Conservation (phyloP, 1,140 invertebrate genomes). For the Mya arenaria region DNA sequence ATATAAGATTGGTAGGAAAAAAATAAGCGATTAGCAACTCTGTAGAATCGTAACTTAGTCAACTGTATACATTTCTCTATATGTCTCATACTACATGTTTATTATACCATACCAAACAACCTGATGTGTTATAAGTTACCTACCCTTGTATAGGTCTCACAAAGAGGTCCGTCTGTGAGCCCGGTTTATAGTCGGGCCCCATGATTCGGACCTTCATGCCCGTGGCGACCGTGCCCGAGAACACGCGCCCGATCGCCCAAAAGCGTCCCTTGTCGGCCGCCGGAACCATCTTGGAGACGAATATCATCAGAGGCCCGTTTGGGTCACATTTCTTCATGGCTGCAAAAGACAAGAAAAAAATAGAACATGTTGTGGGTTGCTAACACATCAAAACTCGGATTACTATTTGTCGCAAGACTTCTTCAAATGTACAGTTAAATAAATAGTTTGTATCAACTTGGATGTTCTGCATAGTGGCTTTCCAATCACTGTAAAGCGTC, state of each 20-base stretch:
- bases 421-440: no score
- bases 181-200: constrained; percentile 99
- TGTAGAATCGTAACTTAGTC: no score
- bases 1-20: no score
- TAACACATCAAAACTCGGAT: no score
- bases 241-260: constrained; percentile 99
- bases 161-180: constrained; percentile 99
- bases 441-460: no score
- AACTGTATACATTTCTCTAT: no score
- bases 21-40: no score
- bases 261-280: constrained; percentile 99
- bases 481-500: no score
- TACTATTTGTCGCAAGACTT: no score
- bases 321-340: constrained; percentile 94
- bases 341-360: constrained; percentile 46
- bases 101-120: background rate
- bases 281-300: constrained; percentile 99
- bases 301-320: constrained; percentile 99
- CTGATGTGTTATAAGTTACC: constrained; percentile 18
- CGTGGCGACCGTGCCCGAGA: constrained; percentile 95
- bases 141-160: constrained; percentile 97
- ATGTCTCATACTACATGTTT: background rate
- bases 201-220: constrained; percentile 89
- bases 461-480: no score
- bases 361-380: no score